phyloP scores from a whole-genome alignment of 2,113 vertebrate species.

The Seriola dumerili region DNA sequence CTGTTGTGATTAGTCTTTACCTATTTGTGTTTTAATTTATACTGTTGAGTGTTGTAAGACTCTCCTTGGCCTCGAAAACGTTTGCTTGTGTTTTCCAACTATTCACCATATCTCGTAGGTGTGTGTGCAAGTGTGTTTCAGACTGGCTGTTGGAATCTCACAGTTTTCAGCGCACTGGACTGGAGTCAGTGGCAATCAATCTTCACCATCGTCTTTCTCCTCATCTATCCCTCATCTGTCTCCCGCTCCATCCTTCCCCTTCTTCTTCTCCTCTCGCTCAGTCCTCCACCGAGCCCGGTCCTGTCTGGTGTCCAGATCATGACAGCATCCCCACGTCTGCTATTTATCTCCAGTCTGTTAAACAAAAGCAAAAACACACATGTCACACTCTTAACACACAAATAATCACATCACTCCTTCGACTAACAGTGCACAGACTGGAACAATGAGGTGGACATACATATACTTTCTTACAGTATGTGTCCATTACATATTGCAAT shows the following conservation, averaged over 20 bases:
- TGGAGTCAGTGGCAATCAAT: conserved; percentile 55
- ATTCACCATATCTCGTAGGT: conserved; percentile 11
- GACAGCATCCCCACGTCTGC: conserved; percentile 50
- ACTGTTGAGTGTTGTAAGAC: background rate
- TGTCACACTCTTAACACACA: conserved; percentile 19
- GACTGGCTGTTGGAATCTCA: conserved; percentile 27
- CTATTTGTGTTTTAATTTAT: conserved; percentile 30
- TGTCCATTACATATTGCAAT: background rate
- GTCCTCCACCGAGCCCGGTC: conserved; percentile 17
- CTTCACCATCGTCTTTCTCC: conserved; percentile 43
- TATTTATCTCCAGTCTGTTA: conserved; percentile 60
- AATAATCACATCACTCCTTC: conserved; percentile 18
- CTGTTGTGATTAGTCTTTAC: conserved; percentile 32
- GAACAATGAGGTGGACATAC: background rate
- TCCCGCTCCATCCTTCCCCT: conserved; percentile 24
- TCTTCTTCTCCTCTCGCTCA: conserved; percentile 48
- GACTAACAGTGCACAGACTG: conserved; percentile 4
- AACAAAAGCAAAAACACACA: conserved; percentile 43
- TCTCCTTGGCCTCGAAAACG: background rate
- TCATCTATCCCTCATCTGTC: conserved; percentile 26
- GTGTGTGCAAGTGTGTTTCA: conserved; percentile 31
- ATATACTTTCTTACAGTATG: background rate
- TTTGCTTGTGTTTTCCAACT: conserved; percentile 22
- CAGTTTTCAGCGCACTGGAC: conserved; percentile 39
- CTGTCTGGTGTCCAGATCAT: conserved; percentile 53